Base-by-base conservation (phyloP, 2,888 invertebrate genomes). In the Nomada hirtipes region DNA sequence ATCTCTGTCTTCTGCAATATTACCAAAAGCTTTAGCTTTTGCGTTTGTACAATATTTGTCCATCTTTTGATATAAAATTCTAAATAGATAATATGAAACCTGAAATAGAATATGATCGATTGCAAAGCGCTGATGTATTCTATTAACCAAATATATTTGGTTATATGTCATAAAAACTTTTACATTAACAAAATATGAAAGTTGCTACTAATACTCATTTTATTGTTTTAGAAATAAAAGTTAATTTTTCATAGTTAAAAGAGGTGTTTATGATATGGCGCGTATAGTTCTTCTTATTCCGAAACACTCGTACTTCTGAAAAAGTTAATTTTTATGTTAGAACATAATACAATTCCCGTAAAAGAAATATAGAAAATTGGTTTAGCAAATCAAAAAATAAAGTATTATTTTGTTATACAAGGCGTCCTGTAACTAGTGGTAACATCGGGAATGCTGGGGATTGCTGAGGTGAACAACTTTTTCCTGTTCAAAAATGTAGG, bases 11-110 rank as follows among this genome's bases (percentile, higher is more conserved):
- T 42, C 42, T 42, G 23, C n/a, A 7, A 26, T 77, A 18, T 10
- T 4, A 7, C 44, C 2, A 36, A 55, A 67, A 44, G 0, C 57
- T 42, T 67, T 55, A n/a, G 60, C 72, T 63, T 60, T 42, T 44
- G 29, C 10, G 52, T 52, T 59, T 26, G 36, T 23, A 55, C 53
- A 65, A 29, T 59, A 65, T 44, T 50, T 67, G 42, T 60, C 29
- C 71, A 61, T 63, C 4, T 20, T 2, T 20, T 4, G 7, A 23
- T n/a, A 11, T 55, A 20, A 55, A 20, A 52, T 23, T n/a, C 65
- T 47, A 77, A 15, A 52, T 70, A 47, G n/a, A 47, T 59, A 59
- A 72, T 18, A 61, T 4, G 36, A 42, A 11, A 23, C 7, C 4
- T 36, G 11, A 52, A 42, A 26, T 13, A 61, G 1, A 71, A 42